Evolutionary conservation across 2,113 vertebrate genomes (phyloP).

Genomic region (Serilophus lunatus): DNA sequence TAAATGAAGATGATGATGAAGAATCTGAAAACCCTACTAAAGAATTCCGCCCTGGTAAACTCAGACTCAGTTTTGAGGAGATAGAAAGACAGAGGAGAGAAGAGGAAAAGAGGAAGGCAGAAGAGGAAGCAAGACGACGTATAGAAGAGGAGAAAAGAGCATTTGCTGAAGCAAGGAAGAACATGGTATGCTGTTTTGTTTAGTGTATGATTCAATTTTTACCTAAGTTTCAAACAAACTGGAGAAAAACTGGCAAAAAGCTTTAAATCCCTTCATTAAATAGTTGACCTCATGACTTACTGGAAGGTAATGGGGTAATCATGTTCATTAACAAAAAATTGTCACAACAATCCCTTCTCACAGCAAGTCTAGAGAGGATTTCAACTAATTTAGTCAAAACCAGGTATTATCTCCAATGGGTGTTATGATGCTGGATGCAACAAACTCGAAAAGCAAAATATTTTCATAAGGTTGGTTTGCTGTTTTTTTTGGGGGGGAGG

Average conservation of each 20-base stretch:
- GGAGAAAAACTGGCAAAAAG: not conserved
- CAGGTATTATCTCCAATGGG: not conserved
- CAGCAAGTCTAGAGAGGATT: not conserved
- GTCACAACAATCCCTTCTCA: not conserved
- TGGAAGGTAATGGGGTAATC: not conserved
- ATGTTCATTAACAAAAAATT: not conserved
- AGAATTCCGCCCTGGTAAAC: conserved; percentile 83
- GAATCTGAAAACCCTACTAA: conserved; percentile 61
- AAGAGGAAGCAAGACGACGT: conserved; percentile 86
- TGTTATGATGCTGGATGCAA: not conserved
- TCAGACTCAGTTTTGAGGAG: conserved; percentile 93
- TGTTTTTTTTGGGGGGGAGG: rapidly evolving
- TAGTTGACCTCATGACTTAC: not conserved
- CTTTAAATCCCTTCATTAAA: not conserved
- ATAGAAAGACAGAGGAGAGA: conserved; percentile 89
- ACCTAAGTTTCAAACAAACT: not conserved
- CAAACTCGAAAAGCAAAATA: not conserved
- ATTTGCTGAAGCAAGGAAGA: conserved; percentile 93
- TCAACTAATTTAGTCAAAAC: not conserved
- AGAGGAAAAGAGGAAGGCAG: conserved; percentile 85
- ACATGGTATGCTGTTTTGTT: conserved; percentile 78
- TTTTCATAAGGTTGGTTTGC: not conserved
- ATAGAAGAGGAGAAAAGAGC: conserved; percentile 92
- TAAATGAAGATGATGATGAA: conserved; percentile 52
- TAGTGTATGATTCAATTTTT: not conserved